Conservation (phyloP, 2,797 vertebrate genomes). For the Discoglossus pictus region DNA sequence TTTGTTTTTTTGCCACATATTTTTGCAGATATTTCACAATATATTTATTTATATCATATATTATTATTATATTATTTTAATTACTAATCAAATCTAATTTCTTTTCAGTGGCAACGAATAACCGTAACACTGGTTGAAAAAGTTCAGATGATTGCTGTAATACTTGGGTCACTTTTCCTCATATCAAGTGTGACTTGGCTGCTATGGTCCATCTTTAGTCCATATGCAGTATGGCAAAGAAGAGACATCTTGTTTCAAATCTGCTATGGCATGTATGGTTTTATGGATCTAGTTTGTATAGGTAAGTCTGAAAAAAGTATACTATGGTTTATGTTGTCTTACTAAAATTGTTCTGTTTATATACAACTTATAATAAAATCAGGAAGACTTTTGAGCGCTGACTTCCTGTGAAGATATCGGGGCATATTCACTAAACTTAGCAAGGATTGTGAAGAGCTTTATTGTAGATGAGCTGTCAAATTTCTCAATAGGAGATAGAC, state of each 20-base stretch:
- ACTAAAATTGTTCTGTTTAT: no score
- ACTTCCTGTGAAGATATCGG: no score
- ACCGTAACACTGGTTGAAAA: slow-evolving; percentile 95
- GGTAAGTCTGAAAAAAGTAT: slow-evolving; percentile 73
- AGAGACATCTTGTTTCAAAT: slow-evolving; percentile 92
- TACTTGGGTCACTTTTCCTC: slow-evolving; percentile 92
- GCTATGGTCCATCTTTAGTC: slow-evolving; percentile 93
- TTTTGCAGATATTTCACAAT: no score
- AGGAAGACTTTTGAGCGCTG: no score
- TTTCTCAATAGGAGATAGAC: no score
- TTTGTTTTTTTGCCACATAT: no score
- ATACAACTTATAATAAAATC: neutral
- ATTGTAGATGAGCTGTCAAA: no score
- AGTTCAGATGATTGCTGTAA: slow-evolving; percentile 94
- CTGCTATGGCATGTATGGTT: slow-evolving; percentile 94
- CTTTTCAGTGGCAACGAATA: slow-evolving; percentile 91
- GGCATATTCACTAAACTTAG: no score
- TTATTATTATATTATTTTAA: no score
- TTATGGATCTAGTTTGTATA: slow-evolving; percentile 94
- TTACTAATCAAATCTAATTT: slow-evolving; percentile 68
- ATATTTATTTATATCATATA: no score
- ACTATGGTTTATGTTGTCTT: neutral
- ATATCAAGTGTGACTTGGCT: slow-evolving; percentile 94
- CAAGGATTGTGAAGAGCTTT: no score
- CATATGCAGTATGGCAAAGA: slow-evolving; percentile 91